A percentile compares a stretch with the other conserved stretches of the same genome.
phyloP scores from a whole-genome alignment of 2,888 invertebrate species.

The Coremacera marginata region DNA sequence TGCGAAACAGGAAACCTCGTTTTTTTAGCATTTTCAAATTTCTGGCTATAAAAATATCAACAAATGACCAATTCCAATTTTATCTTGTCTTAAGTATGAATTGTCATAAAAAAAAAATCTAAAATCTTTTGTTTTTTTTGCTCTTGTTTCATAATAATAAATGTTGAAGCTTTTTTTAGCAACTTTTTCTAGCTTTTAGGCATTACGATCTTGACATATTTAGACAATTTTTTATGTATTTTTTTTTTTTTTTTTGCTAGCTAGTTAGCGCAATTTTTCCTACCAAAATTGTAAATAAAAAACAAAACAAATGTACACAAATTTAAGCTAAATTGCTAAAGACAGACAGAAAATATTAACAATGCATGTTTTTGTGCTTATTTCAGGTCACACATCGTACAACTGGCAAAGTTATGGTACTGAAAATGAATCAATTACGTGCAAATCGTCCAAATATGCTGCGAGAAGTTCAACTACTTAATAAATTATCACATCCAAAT shows the following conservation, averaged over 20 bases:
- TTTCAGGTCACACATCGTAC: conserved; percentile 90
- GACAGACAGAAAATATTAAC: conserved; percentile 10
- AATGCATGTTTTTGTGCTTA: conserved; percentile 37
- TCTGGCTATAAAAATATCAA: no score
- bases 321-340: neutral
- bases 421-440: conserved; percentile 94
- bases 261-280: neutral
- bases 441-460: conserved; percentile 96
- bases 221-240: conserved; percentile 36
- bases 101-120: no score
- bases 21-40: no score
- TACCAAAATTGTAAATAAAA: neutral
- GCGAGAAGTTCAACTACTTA: conserved; percentile 97
- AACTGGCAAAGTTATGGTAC: conserved; percentile 95
- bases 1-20: no score
- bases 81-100: no score
- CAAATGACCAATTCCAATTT: no score
- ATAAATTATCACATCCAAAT: conserved; percentile 93
- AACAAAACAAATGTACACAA: no score
- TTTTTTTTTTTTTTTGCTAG: conserved; percentile 11
- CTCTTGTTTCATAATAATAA: no score
- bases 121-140: no score
- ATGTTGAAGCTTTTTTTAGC: no score
- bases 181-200: neutral
- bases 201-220: conserved; percentile 36